phyloP scores from a whole-genome alignment of 2,888 invertebrate species.

The Hermaeophaga mercurialis region DNA sequence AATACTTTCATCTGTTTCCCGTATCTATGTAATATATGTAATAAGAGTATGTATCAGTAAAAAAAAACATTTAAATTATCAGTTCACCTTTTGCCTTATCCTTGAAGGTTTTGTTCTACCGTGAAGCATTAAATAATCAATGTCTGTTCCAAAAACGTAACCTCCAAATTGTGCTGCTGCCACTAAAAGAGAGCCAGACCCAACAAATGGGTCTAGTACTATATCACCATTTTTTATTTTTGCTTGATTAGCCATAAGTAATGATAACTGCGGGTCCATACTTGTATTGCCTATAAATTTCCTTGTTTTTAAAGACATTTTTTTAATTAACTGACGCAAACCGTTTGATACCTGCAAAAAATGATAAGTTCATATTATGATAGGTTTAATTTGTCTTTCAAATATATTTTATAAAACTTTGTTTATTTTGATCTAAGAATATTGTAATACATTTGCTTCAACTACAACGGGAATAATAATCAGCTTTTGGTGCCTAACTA shows the following conservation, averaged over 20 bases:
- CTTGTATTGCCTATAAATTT: constrained; percentile 98
- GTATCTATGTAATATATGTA: constrained; percentile 58
- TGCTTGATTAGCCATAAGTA: constrained; percentile 96
- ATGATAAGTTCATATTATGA: no score
- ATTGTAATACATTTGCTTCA: no score
- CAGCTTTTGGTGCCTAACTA: no score
- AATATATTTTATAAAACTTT: no score
- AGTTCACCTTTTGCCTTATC: constrained; percentile 74
- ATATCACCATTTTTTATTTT: constrained; percentile 72
- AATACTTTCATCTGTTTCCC: constrained; percentile 85
- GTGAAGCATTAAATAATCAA: constrained; percentile 93
- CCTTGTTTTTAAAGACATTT: constrained; percentile 84
- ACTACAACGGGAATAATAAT: no score
- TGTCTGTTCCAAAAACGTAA: constrained; percentile 87
- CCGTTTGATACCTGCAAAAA: constrained; percentile 78
- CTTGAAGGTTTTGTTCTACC: constrained; percentile 81
- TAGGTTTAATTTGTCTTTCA: no score
- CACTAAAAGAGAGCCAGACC: constrained; percentile 78
- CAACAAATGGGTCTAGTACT: constrained; percentile 95
- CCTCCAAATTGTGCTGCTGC: constrained; percentile 89
- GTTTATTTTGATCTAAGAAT: no score
- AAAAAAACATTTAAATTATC: no score
- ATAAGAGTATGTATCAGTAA: no score
- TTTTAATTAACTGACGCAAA: constrained; percentile 78
- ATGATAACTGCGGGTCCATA: constrained; percentile 94